phyloP scores from a whole-genome alignment of 2,113 vertebrate species.

The Leptocoma aspasia region DNA sequence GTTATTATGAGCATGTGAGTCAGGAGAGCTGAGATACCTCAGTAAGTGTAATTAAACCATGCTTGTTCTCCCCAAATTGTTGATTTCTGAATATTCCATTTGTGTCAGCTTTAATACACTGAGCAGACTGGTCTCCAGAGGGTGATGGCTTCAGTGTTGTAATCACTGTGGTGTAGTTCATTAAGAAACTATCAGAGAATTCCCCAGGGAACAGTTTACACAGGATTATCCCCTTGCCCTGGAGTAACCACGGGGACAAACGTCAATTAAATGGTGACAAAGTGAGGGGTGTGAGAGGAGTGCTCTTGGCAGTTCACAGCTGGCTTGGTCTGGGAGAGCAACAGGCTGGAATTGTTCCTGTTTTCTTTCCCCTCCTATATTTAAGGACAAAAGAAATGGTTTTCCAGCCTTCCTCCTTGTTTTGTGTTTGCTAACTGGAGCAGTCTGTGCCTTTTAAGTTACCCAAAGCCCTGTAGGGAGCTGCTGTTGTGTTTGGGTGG shows the following conservation, averaged over 20 bases:
- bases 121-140: background rate
- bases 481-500: background rate
- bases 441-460: conserved; percentile 3
- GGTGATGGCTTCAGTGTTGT: background rate
- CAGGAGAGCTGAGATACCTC: background rate
- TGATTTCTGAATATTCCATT: background rate
- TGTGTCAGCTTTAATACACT: background rate
- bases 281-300: background rate
- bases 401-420: conserved; percentile 5
- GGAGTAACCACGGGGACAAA: background rate
- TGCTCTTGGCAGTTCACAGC: background rate
- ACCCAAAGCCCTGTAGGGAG: background rate
- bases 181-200: background rate
- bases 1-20: background rate
- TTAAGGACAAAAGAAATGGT: background rate
- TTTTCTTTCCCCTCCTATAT: background rate
- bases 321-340: background rate
- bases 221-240: background rate
- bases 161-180: background rate
- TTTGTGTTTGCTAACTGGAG: conserved; percentile 58
- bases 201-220: background rate
- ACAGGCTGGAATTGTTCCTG: background rate
- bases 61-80: background rate
- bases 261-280: background rate
- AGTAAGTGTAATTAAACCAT: background rate